These are phyloP conservation scores for Metacarcinus magister DNA, from an alignment of 2,888 invertebrate genomes.

Conservation along the genomic window DNA sequence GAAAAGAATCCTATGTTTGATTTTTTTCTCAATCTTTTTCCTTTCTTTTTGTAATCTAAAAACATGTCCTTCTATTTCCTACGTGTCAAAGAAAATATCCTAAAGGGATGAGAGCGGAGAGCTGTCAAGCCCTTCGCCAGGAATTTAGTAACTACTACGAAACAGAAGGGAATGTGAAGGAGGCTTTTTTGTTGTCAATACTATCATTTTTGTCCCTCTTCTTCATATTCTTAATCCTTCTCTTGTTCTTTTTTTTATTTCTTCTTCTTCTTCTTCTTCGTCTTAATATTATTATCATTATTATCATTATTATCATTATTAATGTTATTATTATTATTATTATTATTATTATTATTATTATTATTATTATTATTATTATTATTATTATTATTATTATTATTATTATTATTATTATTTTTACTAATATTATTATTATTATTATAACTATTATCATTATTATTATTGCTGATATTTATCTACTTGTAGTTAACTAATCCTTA, in stretches of 20 bases:
- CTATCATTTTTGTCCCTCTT: not conserved
- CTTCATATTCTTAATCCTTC: not conserved
- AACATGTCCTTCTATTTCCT: too few relatives aligned
- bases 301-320: slow-evolving; percentile 41
- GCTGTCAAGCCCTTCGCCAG: not conserved
- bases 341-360: slow-evolving; percentile 36
- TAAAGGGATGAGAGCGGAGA: too few relatives aligned
- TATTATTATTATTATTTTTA: not conserved
- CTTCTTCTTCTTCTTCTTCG: not conserved
- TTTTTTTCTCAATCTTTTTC: too few relatives aligned
- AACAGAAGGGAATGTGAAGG: not conserved
- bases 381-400: slow-evolving; percentile 35
- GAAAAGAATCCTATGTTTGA: too few relatives aligned
- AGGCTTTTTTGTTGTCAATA: not conserved
- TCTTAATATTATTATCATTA: slow-evolving; percentile 4
- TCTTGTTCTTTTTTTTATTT: not conserved
- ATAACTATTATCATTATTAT: too few relatives aligned
- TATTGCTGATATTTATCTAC: too few relatives aligned
- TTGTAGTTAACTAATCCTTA: not conserved
- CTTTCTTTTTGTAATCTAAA: not conserved
- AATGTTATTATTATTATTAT: slow-evolving; percentile 50
- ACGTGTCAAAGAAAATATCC: too few relatives aligned
- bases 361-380: slow-evolving; percentile 59
- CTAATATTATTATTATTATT: not conserved
- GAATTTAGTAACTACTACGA: not conserved